These are phyloP conservation scores for Calosoma granatense DNA, from an alignment of 1,140 invertebrate genomes.

Conservation along the genomic window DNA sequence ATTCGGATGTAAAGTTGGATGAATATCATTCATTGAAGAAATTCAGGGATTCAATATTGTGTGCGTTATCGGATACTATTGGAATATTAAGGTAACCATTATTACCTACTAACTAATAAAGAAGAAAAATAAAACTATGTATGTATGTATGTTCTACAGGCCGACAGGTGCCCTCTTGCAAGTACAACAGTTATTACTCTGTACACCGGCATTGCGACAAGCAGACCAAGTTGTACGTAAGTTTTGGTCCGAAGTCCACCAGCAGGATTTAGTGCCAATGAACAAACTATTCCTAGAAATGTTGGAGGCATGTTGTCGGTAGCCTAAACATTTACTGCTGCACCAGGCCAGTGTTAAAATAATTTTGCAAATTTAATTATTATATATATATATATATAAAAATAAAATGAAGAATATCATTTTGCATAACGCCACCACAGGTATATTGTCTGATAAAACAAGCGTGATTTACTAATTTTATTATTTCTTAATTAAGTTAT, in stretches of 20 bases:
- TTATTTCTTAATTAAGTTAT: background rate
- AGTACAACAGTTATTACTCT: conserved; percentile 78
- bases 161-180: conserved; percentile 53
- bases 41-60: conserved; percentile 78
- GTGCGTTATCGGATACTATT: conserved; percentile 78
- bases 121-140: conserved; percentile 5
- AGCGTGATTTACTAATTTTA: background rate
- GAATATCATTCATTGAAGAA: conserved; percentile 72
- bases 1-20: conserved; percentile 83
- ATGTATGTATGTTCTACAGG: conserved; percentile 36
- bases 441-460: background rate
- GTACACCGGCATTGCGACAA: conserved; percentile 79
- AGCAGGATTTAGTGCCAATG: conserved; percentile 83
- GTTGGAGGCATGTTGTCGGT: conserved; percentile 69
- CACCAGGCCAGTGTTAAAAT: too few relatives aligned
- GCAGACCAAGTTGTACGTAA: conserved; percentile 77
- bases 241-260: conserved; percentile 84
- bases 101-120: background rate
- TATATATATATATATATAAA: too few relatives aligned
- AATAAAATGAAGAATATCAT: too few relatives aligned
- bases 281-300: conserved; percentile 97
- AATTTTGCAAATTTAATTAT: too few relatives aligned
- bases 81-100: conserved; percentile 55
- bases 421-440: too few relatives aligned
- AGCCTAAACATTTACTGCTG: conserved; percentile 23